Percentiles rank a stretch among this genome's conserved stretches.
phyloP scores from a whole-genome alignment of 2,797 vertebrate genomes.

The Cryptoblepharus egeriae region DNA sequence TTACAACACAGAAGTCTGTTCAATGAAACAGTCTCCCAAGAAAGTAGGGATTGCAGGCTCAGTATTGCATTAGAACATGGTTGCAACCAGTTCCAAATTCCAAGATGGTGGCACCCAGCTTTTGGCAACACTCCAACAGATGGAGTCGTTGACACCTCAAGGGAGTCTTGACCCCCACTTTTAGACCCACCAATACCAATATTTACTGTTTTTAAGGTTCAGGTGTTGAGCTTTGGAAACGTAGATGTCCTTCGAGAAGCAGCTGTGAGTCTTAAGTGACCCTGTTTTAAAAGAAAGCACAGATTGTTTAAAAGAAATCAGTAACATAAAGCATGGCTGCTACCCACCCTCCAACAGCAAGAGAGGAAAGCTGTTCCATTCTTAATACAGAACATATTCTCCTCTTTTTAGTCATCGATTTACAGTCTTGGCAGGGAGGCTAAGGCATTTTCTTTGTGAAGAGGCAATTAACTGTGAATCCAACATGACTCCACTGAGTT shows the following conservation, averaged over 20 bases:
- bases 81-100: too few species aligned
- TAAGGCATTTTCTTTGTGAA: not conserved
- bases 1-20: too few species aligned
- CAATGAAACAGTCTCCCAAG: too few species aligned
- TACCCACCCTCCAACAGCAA: not conserved
- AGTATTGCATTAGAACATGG: too few species aligned
- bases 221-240: not conserved
- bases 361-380: not conserved
- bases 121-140: too few species aligned
- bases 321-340: too few species aligned
- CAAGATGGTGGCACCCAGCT: too few species aligned
- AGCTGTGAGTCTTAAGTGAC: not conserved
- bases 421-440: not conserved
- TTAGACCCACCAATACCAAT: too few species aligned
- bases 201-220: not conserved
- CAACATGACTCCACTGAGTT: not conserved
- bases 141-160: too few species aligned
- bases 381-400: not conserved
- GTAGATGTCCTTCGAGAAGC: not conserved
- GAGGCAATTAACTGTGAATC: not conserved
- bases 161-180: too few species aligned
- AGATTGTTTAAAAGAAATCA: too few species aligned
- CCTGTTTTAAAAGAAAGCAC: not conserved
- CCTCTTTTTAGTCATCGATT: not conserved
- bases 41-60: too few species aligned